Conservation (phyloP, 2,113 vertebrate species). For the Osmerus mordax region DNA sequence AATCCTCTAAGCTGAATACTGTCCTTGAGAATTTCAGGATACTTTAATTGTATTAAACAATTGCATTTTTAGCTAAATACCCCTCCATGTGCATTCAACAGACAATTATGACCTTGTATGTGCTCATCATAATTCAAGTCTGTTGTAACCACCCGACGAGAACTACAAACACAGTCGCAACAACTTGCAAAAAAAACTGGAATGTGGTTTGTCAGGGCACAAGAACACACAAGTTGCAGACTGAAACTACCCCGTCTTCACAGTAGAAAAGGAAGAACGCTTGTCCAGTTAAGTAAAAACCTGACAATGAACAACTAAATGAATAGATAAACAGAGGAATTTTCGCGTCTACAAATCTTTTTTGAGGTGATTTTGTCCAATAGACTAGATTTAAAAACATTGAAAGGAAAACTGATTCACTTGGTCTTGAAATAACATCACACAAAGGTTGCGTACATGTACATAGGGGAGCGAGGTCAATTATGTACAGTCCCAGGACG, state of each 20-base stretch:
- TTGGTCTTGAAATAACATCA: conserved; percentile 15
- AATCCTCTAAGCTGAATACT: no score
- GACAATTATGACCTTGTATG: background rate
- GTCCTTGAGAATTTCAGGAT: no score
- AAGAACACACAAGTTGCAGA: background rate
- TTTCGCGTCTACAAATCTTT: no score
- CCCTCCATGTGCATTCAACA: background rate
- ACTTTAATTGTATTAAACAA: background rate
- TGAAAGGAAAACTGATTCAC: background rate
- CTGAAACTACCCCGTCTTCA: background rate
- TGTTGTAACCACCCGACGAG: background rate
- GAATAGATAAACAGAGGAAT: no score
- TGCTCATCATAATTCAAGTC: background rate
- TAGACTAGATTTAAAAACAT: background rate
- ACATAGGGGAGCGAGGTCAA: background rate
- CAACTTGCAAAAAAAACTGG: no score
- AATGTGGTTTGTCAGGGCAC: no score
- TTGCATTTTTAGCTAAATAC: background rate
- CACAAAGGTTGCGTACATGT: background rate
- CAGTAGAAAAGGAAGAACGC: background rate
- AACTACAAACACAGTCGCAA: background rate
- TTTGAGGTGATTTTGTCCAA: background rate
- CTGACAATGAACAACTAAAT: no score
- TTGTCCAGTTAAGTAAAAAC: no score
- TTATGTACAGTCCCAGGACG: background rate